Evolutionary conservation across 2,888 invertebrate species (phyloP), one percentile per base, ranked within the genome.

Genomic region (Drosophila pseudotakahashii): DNA sequence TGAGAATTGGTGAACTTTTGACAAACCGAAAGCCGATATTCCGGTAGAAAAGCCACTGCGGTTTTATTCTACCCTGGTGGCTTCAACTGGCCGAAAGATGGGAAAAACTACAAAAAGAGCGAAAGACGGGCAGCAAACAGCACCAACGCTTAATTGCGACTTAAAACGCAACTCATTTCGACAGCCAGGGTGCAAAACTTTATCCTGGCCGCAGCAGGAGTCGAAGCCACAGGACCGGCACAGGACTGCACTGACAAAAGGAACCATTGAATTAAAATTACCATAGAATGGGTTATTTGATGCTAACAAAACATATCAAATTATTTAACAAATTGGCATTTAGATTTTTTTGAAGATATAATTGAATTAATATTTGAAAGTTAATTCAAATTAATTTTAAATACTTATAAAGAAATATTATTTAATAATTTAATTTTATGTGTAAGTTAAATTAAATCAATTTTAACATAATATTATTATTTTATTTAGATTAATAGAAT

Each of bases 121-220:
- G 14, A 50, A 14, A 16, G 39, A 47, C 64, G 55, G 47, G 59
- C 58, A 53, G 48, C 76, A 69, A 67, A 62, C 74, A 76, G 66
- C 75, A 52, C 39, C 30, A 54, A 57, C 69, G 58, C 66, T 87
- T 87, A 87, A 85, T 83, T 87, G 78, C 73, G 75, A 81, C 81
- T 78, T 81, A 75, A 87, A 85, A 77, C 66, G 79, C 75, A 82
- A 77, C 81, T 73, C 81, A 69, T 77, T 83, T 77, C 72, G 70
- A 78, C 78, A 72, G 73, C 52, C 77, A 62, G 55, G 32, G 54
- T 52, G 47, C 37, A 54, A 73, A 81, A 83, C 72, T 81, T 79
- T 64, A 81, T 76, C 59, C 57, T 39, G 41, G 41, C 34, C 66
- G 13, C 54, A 54, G 63, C 36, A 44, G 63, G 67, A 50, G 32